Percentiles rank a stretch among this genome's conserved stretches.
Conservation (phyloP, 2,888 invertebrate genomes). For the Macrophya annulata region DNA sequence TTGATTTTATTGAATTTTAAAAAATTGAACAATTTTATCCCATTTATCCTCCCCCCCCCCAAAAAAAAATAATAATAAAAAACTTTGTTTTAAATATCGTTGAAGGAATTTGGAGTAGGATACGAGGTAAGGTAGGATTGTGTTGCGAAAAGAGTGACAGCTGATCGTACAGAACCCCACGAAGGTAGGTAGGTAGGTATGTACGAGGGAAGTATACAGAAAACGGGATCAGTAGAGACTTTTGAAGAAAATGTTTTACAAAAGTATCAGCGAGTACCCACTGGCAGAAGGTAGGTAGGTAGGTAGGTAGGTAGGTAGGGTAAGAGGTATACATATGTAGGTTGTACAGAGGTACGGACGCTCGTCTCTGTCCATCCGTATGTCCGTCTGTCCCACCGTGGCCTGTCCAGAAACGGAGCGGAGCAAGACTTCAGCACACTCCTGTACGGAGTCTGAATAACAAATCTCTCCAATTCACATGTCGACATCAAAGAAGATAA, state of each 20-base stretch:
- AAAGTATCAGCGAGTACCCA: not conserved
- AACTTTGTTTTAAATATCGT: not conserved
- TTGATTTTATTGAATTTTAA: not conserved
- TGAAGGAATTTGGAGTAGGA: not conserved
- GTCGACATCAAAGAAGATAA: slow-evolving; percentile 80
- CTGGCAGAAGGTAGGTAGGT: not conserved
- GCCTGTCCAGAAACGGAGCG: slow-evolving; percentile 78
- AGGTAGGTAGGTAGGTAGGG: slow-evolving; percentile 30
- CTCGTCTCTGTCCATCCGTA: slow-evolving; percentile 47
- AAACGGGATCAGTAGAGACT: slow-evolving; percentile 36
- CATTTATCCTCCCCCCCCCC: too few relatives aligned
- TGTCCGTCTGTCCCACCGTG: slow-evolving; percentile 65
- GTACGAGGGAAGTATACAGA: not conserved
- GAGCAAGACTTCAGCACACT: slow-evolving; percentile 79
- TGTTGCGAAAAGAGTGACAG: slow-evolving; percentile 26
- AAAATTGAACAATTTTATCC: not conserved
- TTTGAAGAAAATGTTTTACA: slow-evolving; percentile 37
- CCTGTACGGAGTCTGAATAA: slow-evolving; percentile 79
- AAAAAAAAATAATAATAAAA: too few relatives aligned
- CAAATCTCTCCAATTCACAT: slow-evolving; percentile 80
- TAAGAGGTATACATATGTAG: slow-evolving; percentile 22
- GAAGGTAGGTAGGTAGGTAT: not conserved
- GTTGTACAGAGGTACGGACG: slow-evolving; percentile 31
- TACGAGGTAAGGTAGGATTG: not conserved
- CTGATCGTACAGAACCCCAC: slow-evolving; percentile 35